Evolutionary conservation across 2,797 vertebrate genomes (phyloP).

Genomic region (Ammospiza maritima): DNA sequence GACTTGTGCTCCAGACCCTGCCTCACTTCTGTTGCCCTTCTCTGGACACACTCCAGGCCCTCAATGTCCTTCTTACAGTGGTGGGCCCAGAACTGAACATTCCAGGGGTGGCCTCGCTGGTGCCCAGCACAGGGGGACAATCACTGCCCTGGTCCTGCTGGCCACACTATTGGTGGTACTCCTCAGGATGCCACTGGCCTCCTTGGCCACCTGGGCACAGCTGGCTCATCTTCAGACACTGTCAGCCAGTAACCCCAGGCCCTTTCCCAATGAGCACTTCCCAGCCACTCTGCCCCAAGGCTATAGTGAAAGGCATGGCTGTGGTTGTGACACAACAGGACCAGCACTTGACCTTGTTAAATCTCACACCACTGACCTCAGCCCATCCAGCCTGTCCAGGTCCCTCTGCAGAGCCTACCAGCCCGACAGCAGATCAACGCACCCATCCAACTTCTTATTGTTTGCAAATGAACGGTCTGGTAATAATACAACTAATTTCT

Average conservation of each 20-base stretch:
- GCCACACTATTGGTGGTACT: not conserved
- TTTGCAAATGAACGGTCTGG: not conserved
- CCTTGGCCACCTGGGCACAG: not conserved
- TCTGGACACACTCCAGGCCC: rapidly evolving
- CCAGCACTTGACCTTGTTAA: not conserved
- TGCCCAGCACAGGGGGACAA: rapidly evolving
- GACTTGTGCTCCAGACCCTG: not conserved
- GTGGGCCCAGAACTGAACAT: not conserved
- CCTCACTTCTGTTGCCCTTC: rapidly evolving
- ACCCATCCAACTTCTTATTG: rapidly evolving
- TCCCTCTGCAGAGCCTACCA: not conserved
- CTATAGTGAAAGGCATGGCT: not conserved
- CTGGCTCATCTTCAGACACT: not conserved
- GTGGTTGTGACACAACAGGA: not conserved
- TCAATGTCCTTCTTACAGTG: not conserved
- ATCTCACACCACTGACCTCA: not conserved
- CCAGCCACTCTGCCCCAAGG: not conserved
- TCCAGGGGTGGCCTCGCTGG: rapidly evolving
- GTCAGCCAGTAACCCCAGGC: not conserved
- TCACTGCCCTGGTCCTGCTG: not conserved
- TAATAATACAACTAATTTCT: not conserved
- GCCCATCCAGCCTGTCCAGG: not conserved
- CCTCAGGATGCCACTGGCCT: not conserved
- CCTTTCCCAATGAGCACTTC: not conserved
- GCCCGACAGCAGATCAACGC: not conserved